Conservation (phyloP, 2,113 vertebrate genomes). For the Triplophysa rosa region DNA sequence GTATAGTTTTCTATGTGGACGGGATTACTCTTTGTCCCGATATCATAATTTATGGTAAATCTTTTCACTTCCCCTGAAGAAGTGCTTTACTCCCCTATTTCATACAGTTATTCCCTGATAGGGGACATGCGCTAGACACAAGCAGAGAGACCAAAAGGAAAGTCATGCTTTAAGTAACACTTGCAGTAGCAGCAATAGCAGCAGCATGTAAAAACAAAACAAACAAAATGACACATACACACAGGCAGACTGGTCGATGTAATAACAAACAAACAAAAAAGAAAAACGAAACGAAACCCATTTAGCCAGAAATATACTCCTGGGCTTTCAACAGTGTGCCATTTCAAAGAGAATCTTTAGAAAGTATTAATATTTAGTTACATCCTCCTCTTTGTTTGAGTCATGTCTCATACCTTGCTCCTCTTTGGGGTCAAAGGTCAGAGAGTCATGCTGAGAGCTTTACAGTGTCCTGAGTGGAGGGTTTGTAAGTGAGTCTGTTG, state of each 20-base stretch:
- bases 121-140: slow-evolving; percentile 39
- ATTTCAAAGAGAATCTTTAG: slow-evolving; percentile 8
- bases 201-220: slow-evolving; percentile 53
- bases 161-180: slow-evolving; percentile 79
- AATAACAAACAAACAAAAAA: slow-evolving; percentile 28
- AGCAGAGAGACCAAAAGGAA: slow-evolving; percentile 58
- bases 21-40: not conserved
- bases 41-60: slow-evolving; percentile 10
- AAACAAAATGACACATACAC: slow-evolving; percentile 29
- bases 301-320: slow-evolving; percentile 40
- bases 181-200: slow-evolving; percentile 74
- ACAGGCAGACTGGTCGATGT: slow-evolving; percentile 52
- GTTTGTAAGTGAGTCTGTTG: slow-evolving; percentile 38
- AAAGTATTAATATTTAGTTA: slow-evolving; percentile 2
- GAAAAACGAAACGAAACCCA: not conserved
- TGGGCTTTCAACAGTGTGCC: slow-evolving; percentile 19
- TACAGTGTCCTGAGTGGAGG: slow-evolving; percentile 68
- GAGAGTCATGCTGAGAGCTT: slow-evolving; percentile 13
- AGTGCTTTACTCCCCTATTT: not conserved
- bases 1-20: slow-evolving; percentile 5
- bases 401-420: slow-evolving; percentile 27
- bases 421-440: slow-evolving; percentile 35
- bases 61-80: not conserved
- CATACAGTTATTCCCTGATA: slow-evolving; percentile 34
- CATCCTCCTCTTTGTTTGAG: slow-evolving; percentile 19